Percentiles rank a stretch among this genome's conserved stretches.
These are phyloP conservation scores for Callionymus lyra DNA, from an alignment of 2,113 vertebrate genomes.

Conservation along the genomic window DNA sequence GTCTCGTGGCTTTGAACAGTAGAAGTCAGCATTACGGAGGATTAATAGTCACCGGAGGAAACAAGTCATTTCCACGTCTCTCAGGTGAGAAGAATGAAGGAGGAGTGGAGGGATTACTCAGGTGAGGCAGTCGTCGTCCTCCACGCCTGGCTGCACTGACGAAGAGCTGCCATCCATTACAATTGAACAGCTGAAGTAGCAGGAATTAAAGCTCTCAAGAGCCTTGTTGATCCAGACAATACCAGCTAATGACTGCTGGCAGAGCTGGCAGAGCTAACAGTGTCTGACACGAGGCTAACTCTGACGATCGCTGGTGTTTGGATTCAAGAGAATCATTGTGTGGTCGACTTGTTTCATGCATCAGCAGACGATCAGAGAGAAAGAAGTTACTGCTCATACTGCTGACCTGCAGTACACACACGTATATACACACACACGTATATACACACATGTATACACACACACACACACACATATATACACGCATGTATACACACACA, in stretches of 20 bases:
- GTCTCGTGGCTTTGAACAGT: constrained; percentile 6
- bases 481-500: constrained; percentile 6
- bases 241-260: constrained; percentile 16
- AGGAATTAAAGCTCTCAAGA: constrained; percentile 31
- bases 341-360: constrained; percentile 24
- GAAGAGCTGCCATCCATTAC: constrained; percentile 27
- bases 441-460: too few species aligned
- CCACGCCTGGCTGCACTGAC: constrained; percentile 32
- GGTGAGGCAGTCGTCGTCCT: constrained; percentile 28
- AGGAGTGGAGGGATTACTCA: constrained; percentile 29
- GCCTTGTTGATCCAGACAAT: constrained; percentile 25
- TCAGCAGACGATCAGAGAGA: constrained; percentile 35
- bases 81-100: constrained; percentile 30
- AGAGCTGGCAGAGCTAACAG: constrained; percentile 3
- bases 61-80: constrained; percentile 27
- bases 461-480: constrained; percentile 5
- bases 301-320: constrained; percentile 5
- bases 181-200: constrained; percentile 23
- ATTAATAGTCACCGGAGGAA: constrained; percentile 18
- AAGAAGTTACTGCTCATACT: constrained; percentile 62
- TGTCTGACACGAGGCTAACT: constrained; percentile 6
- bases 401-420: constrained; percentile 32
- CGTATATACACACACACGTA: too few species aligned
- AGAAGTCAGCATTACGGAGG: constrained; percentile 11
- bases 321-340: neutral